Evolutionary conservation across 2,113 vertebrate genomes (phyloP), one percentile per base, ranked within the genome.

Genomic region (Trogon surrucura): DNA sequence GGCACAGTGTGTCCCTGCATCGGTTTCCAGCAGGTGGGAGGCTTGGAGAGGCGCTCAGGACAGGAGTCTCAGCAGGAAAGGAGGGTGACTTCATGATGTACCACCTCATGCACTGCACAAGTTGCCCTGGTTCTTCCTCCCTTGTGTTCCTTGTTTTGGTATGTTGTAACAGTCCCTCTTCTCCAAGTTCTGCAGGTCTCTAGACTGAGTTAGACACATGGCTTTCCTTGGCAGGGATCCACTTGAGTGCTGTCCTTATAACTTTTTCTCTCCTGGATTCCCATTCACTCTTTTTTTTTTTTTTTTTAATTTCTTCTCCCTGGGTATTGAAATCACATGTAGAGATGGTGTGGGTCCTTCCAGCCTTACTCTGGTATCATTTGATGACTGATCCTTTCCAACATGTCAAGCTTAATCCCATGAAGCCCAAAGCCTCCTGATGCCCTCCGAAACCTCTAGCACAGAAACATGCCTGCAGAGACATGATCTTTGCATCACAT

Each of bases 401-500:
- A 47, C 22, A 30, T 2, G 30, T 29, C 64, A 30, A 9, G 2
- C 20, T 8, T 36, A 9, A 56, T 77, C n/a, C 20, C 69, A 17
- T 3, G 7, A 44, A 62, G 32, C 18, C 32, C 50, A 74, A 48
- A 26, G 57, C 11, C n/a, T 70, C 27, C 62, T 47, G 62, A 36
- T 53, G 36, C 17, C 21, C 50, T 70, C 50, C 58, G 50, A 67
- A 74, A 80, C 56, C 27, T 80, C 48, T 11, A 29, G 34, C 54
- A 41, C 20, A 57, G 56, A 22, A 64, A 23, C 17, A 3, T 3
- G 9, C 13, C 7, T 64, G 41, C 44, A 45, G 27, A 18, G 25
- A 14, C 0, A 0, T n/a, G 25, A 38, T 38, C 44, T 45, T 29
- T 30, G 44, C 57, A 69, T 30, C 16, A 3, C 16, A 5, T 6